Conservation (phyloP, 2,113 vertebrate genomes). For the Clarias gariepinus region DNA sequence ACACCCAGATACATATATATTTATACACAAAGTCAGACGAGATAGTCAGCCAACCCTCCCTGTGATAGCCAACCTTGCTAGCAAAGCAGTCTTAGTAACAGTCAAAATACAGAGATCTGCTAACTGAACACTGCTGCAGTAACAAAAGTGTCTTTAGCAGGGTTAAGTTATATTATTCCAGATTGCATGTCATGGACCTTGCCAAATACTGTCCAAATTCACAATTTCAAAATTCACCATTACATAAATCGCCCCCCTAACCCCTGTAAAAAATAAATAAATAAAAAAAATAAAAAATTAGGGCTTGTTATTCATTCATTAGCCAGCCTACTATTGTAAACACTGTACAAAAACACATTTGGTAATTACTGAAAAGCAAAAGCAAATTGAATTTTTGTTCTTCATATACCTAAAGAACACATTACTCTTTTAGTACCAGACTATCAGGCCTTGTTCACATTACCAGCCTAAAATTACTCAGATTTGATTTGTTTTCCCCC, state of each 20-base stretch:
- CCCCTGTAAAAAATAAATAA: no score
- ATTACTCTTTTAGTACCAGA: not conserved
- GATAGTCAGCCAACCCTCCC: constrained; percentile 63
- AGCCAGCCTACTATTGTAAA: not conserved
- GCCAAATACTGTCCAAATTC: not conserved
- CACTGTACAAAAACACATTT: not conserved
- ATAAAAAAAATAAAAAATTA: no score
- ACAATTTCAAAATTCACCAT: not conserved
- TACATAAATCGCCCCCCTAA: not conserved
- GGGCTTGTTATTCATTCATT: not conserved
- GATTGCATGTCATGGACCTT: constrained; percentile 33
- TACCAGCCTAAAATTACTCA: no score
- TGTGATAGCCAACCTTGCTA: constrained; percentile 61
- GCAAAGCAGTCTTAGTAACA: constrained; percentile 31
- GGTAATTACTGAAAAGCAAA: not conserved
- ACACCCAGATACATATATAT: constrained; percentile 69
- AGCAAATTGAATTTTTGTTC: not conserved
- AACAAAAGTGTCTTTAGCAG: constrained; percentile 9
- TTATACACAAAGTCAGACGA: constrained; percentile 59
- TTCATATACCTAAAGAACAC: not conserved
- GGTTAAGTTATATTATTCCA: constrained; percentile 3
- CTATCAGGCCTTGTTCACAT: no score
- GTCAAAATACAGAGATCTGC: constrained; percentile 27
- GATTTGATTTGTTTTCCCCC: no score
- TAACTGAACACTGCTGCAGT: not conserved